phyloP scores from a whole-genome alignment of 2,888 invertebrate genomes.

The Cremastobaeus sp. region DNA sequence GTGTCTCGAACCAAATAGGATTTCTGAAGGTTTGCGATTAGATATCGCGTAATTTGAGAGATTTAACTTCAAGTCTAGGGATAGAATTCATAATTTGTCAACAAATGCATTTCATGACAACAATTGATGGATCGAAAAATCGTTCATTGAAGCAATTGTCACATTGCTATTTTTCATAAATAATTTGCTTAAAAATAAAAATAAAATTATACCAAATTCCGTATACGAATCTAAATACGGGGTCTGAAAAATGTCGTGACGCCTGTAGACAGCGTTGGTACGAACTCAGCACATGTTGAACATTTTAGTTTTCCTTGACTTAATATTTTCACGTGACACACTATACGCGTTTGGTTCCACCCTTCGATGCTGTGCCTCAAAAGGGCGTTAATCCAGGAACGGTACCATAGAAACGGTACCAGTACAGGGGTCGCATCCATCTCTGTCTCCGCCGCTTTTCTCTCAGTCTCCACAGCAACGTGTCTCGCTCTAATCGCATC shows the following conservation, averaged over 20 bases:
- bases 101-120: no score
- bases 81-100: no score
- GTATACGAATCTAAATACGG: no score
- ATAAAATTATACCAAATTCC: no score
- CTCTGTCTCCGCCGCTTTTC: no score
- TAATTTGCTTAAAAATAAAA: no score
- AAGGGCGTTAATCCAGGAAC: conserved; percentile 74
- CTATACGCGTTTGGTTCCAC: conserved; percentile 64
- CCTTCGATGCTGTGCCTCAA: conserved; percentile 66
- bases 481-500: conserved; percentile 45
- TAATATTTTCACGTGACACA: conserved; percentile 55
- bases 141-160: no score
- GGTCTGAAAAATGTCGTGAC: no score
- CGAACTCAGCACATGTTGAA: conserved; percentile 42
- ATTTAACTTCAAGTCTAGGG: neutral
- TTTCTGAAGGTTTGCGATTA: conserved; percentile 10
- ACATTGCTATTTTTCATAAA: no score
- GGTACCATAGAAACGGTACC: conserved; percentile 78
- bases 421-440: conserved; percentile 66
- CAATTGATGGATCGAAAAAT: no score
- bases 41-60: no score
- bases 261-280: no score
- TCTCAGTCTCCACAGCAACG: conserved; percentile 34
- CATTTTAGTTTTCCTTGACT: conserved; percentile 58
- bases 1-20: conserved; percentile 8